These are phyloP conservation scores for Harpagus bidentatus DNA, from an alignment of 2,113 vertebrate genomes.

Conservation along the genomic window DNA sequence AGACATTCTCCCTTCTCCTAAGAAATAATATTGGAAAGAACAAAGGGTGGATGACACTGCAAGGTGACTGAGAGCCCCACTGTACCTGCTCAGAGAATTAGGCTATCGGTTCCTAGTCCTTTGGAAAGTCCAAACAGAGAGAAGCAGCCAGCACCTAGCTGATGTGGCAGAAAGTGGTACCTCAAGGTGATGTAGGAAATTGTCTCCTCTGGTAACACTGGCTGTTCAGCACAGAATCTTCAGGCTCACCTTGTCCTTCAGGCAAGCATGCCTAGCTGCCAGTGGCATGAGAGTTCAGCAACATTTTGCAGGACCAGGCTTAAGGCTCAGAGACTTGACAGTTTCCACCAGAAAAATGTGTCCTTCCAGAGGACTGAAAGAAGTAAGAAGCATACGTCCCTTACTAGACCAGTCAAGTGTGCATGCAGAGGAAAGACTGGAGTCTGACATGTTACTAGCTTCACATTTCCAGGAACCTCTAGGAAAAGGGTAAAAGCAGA, in stretches of 20 bases:
- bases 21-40: background rate
- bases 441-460: background rate
- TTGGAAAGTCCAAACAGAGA: background rate
- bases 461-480: background rate
- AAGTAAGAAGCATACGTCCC: background rate
- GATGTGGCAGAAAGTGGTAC: accelerated
- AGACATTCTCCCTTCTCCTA: background rate
- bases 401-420: background rate
- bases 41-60: background rate
- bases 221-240: background rate
- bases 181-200: background rate
- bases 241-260: background rate
- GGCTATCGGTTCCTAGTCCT: too few relatives aligned
- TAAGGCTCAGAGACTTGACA: background rate
- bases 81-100: background rate
- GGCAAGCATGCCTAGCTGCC: too few relatives aligned
- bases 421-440: background rate
- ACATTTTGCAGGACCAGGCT: background rate
- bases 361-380: background rate
- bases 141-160: background rate
- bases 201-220: accelerated
- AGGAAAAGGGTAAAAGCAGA: background rate
- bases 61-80: background rate
- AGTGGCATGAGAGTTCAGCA: background rate
- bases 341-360: background rate